Evolutionary conservation across 2,888 invertebrate genomes (phyloP), one percentile per base, ranked within the genome.

Genomic region (Scrobipalpa costella): DNA sequence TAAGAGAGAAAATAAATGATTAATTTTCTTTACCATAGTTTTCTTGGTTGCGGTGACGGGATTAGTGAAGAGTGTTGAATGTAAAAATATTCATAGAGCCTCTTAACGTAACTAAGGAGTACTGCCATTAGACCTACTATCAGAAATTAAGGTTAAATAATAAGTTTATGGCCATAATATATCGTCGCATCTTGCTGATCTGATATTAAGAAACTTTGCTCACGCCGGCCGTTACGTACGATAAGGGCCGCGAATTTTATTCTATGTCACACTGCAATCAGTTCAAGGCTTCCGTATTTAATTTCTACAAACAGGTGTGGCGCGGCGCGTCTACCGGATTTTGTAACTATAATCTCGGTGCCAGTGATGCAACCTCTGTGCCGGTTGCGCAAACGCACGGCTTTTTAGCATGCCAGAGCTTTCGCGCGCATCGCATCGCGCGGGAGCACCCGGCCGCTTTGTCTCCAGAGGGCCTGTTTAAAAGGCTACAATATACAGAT

Each of bases 341-440:
- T 71, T 69, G 70, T 75, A 79, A 77, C 78, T 80, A 78, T 78
- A 83, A 78, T 82, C 79, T 76, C 73, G 71, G 79, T 74, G 66
- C 71, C 68, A 50, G 40, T 65, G 61, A 85, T 70, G 87, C 81
- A 88, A 90, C 75, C 64, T 68, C 69, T 76, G 27, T 71, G 74
- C 71, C 72, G 67, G 76, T 90, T 90, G 86, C 88, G 88, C 85
- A 89, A 86, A 84, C 76, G 76, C 71, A 84, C 76, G 76, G 71
- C 82, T 83, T 83, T 84, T 89, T 88, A 88, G 86, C 88, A 90
- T 90, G 85, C 88, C 77, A 77, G 74, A 88, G 88, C 88, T 90
- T 89, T 90, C 89, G 86, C 86, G 80, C 81, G 79, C 80, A 78
- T 74, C 77, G 76, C 80, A 33, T n/a, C 55, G 34, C 15, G 34